Evolutionary conservation across 1,140 invertebrate genomes (phyloP), one percentile per base, ranked within the genome.

Genomic region (Penaeus indicus): DNA sequence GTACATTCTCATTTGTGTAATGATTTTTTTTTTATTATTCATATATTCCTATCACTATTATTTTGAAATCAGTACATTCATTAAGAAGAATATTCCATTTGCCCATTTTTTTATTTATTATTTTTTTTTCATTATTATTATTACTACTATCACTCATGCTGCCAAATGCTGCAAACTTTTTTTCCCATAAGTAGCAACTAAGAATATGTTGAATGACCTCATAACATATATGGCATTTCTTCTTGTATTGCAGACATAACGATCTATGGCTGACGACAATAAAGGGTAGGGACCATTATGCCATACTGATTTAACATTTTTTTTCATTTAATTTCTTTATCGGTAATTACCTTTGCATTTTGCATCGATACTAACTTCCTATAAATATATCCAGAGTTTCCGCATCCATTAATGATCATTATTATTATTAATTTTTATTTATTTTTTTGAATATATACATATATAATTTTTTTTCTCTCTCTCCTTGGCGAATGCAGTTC

Each of bases 201-300:
- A 32, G n/a, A 25, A 54, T 72, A 72, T 72, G 32, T 22, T 25
- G 32, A 19, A 72, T 72, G 32, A 72, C 67, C 67, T 32, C 32
- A 72, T 72, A 72, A 72, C 67, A 72, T 72, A 72, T 25, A 72
- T 72, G 67, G 67, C 67, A 72, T 72, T 72, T 72, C 32, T 72
- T 72, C 32, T n/a, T 72, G 67, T 72, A 72, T 72, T 72, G 67
- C 67, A 72, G 67, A 72, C 67, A 72, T 72, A 72, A 72, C 67
- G 67, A 8, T 72, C 67, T 72, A 72, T 72, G 67, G 67, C 67
- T 72, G 67, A 72, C 67, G 67, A 72, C 67, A 72, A 72, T 72
- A 72, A 72, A 72, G 67, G 67, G 67, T 72, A 72, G 67, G 67
- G 32, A 32, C n/a, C 10, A 72, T n/a, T n/a, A n/a, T 72, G 67